Percentiles rank a stretch among this genome's conserved stretches.
These are phyloP conservation scores for Epirrhoe alternata DNA, from an alignment of 2,888 invertebrate species.

Conservation along the genomic window DNA sequence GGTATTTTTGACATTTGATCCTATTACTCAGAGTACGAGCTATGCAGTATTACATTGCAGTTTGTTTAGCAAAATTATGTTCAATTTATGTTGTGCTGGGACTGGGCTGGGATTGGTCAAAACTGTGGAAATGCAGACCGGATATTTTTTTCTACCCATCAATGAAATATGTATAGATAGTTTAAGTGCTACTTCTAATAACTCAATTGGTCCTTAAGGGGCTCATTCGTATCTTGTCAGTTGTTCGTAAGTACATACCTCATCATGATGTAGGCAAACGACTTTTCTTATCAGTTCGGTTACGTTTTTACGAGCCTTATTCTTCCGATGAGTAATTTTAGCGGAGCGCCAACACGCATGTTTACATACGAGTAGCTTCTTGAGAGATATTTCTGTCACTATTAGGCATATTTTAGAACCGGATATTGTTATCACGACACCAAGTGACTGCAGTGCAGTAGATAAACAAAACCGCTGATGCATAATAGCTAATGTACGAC, in stretches of 20 bases:
- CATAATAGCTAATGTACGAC: background rate
- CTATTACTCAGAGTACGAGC: slow-evolving; percentile 10
- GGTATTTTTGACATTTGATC: slow-evolving; percentile 11
- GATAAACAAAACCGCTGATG: background rate
- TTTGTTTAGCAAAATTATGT: background rate
- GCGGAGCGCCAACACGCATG: slow-evolving; percentile 19
- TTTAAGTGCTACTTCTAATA: background rate
- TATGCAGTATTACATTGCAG: slow-evolving; percentile 16
- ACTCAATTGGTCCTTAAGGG: background rate
- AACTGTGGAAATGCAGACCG: background rate
- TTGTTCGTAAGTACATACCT: slow-evolving; percentile 1
- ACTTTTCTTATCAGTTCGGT: slow-evolving; percentile 43
- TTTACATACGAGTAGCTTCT: slow-evolving; percentile 8
- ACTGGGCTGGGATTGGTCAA: background rate
- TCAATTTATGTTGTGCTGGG: background rate
- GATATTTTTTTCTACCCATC: background rate
- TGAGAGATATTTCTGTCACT: slow-evolving; percentile 10
- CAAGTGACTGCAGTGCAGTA: background rate
- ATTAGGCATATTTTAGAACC: slow-evolving; percentile 5
- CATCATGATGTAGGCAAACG: slow-evolving; percentile 11
- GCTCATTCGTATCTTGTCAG: background rate
- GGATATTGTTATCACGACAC: slow-evolving; percentile 7
- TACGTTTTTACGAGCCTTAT: slow-evolving; percentile 43
- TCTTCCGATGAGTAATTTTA: slow-evolving; percentile 47
- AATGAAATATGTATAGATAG: background rate